phyloP scores from a whole-genome alignment of 1,140 invertebrate genomes.

The Phortica variegata region DNA sequence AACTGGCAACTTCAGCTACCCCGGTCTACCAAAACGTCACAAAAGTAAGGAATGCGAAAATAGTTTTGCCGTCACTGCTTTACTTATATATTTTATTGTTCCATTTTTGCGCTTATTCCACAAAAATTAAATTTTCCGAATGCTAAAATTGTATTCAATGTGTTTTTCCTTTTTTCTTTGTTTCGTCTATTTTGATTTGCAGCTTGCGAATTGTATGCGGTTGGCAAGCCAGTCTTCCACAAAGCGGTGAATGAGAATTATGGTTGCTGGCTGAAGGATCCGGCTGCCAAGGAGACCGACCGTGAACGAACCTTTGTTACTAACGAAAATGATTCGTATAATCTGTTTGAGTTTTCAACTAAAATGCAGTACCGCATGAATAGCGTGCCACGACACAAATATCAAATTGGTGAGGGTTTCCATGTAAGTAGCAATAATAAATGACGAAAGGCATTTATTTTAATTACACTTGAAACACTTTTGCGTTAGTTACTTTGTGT shows the following conservation, averaged over 20 bases:
- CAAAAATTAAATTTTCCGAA: no score
- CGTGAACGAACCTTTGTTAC: constrained; percentile 83
- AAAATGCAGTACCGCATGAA: constrained; percentile 70
- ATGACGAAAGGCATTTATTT: no score
- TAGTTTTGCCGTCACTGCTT: no score
- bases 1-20: constrained; percentile 62
- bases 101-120: no score
- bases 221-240: constrained; percentile 90
- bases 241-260: constrained; percentile 71
- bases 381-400: constrained; percentile 51
- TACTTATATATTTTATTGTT: not conserved
- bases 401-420: constrained; percentile 49
- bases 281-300: constrained; percentile 63
- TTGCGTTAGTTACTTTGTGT: no score
- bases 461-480: no score
- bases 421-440: no score
- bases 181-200: no score
- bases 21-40: constrained; percentile 61
- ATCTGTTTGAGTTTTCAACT: constrained; percentile 75
- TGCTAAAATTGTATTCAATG: no score
- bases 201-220: constrained; percentile 86
- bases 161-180: no score
- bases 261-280: constrained; percentile 86
- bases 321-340: constrained; percentile 68
- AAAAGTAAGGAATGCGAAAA: constrained; percentile 57